phyloP scores from a whole-genome alignment of 2,797 vertebrate genomes.

The Fringilla coelebs region DNA sequence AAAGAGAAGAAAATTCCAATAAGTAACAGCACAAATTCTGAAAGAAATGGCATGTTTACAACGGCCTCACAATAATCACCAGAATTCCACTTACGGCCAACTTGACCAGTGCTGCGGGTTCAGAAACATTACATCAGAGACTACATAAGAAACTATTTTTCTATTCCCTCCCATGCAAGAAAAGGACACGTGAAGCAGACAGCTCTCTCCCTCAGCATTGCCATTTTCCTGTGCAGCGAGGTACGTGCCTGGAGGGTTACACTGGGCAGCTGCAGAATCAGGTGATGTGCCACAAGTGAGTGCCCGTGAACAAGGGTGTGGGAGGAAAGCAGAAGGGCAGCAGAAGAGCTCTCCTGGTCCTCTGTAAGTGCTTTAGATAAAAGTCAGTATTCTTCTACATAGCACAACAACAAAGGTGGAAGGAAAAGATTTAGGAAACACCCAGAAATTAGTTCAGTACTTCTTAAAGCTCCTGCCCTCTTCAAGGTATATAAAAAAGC shows the following conservation, averaged over 20 bases:
- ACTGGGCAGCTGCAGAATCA: background rate
- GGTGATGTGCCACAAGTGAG: accelerated
- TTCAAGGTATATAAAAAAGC: background rate
- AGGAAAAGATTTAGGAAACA: background rate
- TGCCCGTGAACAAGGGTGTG: accelerated
- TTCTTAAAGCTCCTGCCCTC: background rate
- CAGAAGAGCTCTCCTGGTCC: background rate
- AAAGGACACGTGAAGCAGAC: background rate
- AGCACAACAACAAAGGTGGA: background rate
- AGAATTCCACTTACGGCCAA: background rate
- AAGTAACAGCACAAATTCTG: background rate
- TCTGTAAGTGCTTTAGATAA: background rate
- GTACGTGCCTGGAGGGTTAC: background rate
- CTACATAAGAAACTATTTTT: background rate
- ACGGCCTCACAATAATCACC: background rate
- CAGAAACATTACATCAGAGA: background rate
- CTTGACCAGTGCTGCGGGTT: background rate
- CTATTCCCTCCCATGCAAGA: background rate
- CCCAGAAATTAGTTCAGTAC: background rate
- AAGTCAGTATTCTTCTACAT: background rate
- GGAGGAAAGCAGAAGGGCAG: background rate
- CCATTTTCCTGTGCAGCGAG: background rate
- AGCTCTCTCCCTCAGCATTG: background rate
- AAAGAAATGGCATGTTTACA: background rate
- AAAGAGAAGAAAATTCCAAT: slow-evolving; percentile 47